These are phyloP conservation scores for Matsumurasca onukii DNA, from an alignment of 1,140 invertebrate species.

Conservation along the genomic window DNA sequence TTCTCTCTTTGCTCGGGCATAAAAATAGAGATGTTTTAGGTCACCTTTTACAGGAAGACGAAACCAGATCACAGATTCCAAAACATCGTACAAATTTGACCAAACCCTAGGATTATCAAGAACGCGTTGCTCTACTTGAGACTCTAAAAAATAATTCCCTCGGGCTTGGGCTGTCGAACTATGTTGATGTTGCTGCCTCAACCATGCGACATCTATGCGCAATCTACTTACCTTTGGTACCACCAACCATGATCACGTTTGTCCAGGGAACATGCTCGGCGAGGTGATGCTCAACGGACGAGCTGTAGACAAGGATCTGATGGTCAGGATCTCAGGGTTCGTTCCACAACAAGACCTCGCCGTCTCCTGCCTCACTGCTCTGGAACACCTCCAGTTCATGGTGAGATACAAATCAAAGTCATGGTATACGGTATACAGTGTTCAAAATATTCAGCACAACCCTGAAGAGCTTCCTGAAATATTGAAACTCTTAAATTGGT, in stretches of 20 bases:
- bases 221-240: conserved; percentile 1
- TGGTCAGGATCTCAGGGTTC: conserved; percentile 69
- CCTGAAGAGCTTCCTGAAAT: too few species aligned
- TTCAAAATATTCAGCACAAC: too few species aligned
- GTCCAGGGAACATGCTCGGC: conserved; percentile 55
- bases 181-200: too few species aligned
- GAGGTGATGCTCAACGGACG: conserved; percentile 68
- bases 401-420: conserved; percentile 49
- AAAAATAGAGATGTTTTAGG: background rate
- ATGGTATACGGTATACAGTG: background rate
- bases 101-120: background rate
- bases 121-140: background rate
- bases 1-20: too few species aligned
- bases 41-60: background rate
- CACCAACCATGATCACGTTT: conserved; percentile 24
- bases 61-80: too few species aligned
- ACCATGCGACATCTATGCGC: background rate
- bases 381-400: conserved; percentile 76
- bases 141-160: conserved; percentile 5
- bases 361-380: conserved; percentile 64
- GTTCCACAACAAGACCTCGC: conserved; percentile 70
- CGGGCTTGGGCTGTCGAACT: conserved; percentile 22
- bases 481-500: too few species aligned
- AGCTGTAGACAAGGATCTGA: conserved; percentile 57
- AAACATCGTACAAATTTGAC: background rate